phyloP scores from a whole-genome alignment of 2,888 invertebrate species.

The Oxytorus armatus region DNA sequence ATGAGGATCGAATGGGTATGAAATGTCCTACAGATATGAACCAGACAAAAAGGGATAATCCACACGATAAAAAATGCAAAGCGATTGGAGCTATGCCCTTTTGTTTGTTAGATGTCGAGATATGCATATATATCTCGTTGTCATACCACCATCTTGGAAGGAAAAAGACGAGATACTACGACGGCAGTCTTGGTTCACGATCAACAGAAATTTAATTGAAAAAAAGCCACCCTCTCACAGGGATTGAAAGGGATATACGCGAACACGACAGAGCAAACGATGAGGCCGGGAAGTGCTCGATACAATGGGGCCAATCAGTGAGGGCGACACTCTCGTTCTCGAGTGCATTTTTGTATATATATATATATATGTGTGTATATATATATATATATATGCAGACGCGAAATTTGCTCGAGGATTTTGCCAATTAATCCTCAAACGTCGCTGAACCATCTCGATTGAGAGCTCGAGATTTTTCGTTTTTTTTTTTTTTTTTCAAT shows the following conservation, averaged over 20 bases:
- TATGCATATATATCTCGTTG: neutral
- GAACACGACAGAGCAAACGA: slow-evolving; percentile 46
- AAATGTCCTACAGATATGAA: neutral
- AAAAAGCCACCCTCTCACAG: slow-evolving; percentile 43
- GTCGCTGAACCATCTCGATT: neutral
- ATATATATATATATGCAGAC: neutral
- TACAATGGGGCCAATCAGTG: slow-evolving; percentile 71
- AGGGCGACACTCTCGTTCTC: slow-evolving; percentile 46
- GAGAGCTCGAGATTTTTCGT: slow-evolving; percentile 3
- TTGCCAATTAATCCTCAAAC: slow-evolving; percentile 39
- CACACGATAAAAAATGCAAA: too few species aligned
- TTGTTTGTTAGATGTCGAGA: too few species aligned
- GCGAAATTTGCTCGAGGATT: slow-evolving; percentile 40
- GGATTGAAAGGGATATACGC: slow-evolving; percentile 8
- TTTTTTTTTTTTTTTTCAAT: slow-evolving; percentile 5
- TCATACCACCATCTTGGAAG: neutral
- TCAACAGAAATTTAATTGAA: slow-evolving; percentile 70
- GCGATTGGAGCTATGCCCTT: too few species aligned
- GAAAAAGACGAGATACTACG: slow-evolving; percentile 1
- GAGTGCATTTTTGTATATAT: slow-evolving; percentile 29
- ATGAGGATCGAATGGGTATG: too few species aligned
- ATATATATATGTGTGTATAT: neutral
- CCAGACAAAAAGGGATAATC: neutral
- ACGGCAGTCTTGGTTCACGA: neutral
- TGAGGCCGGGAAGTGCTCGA: slow-evolving; percentile 48